Base-by-base conservation (phyloP, 1,140 invertebrate genomes). In the Dreissena rostriformis region DNA sequence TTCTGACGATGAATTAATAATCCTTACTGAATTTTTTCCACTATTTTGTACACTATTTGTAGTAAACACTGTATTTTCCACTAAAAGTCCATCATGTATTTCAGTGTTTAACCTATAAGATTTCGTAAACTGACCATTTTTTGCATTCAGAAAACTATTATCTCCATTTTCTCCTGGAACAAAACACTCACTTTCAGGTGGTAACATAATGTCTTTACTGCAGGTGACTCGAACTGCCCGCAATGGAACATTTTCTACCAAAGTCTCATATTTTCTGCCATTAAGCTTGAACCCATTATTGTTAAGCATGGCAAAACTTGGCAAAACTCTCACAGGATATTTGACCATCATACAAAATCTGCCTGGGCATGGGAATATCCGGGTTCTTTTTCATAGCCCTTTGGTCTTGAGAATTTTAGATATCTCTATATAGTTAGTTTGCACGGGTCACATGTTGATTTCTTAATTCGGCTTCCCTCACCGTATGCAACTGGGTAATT, bases 221-320 rank as follows among this genome's bases (percentile, higher is more conserved):
- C 52, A 55, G 24, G 7, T 61, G 29, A 61, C 73, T 75, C 73
- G 17, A 17, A 63, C 53, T 11, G 53, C 55, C 49, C 39, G 39
- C 8, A 75, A 75, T 57, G 53, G 28, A 15, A 52, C 28, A 15
- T 26, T 55, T 61, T 63, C 24, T 15, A 75, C 26, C 15, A 75
- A 26, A 57, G 53, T 75, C 7, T 6, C 52, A 75, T 26, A 75
- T 29, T 49, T 75, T 28, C 61, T 75, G 39, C 73, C 73, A 75
- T 28, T 7, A 49, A 75, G 39, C 22, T 28, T 57, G 19, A 75
- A 61, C 14, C 73, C 73, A 61, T 24, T 57, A 24, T 75, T 61
- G 52, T 14, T 52, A n/a, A n/a, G n/a, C n/a, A n/a, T n/a, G n/a
- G n/a, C n/a, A n/a, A n/a, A n/a, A n/a, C n/a, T n/a, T n/a, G n/a